phyloP scores from a whole-genome alignment of 2,888 invertebrate genomes.

The Cantharis flavilabris region DNA sequence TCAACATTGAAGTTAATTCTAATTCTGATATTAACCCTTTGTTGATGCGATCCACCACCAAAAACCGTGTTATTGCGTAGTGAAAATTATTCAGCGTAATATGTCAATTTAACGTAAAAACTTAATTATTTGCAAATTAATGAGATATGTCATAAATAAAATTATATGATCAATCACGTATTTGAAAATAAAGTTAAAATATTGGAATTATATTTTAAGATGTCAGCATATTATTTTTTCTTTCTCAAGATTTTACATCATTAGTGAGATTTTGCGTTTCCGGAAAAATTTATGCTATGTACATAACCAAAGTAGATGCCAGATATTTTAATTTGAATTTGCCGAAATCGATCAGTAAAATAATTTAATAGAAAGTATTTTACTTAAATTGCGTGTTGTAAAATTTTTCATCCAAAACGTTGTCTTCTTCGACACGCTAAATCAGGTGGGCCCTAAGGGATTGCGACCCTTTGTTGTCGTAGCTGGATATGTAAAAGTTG shows the following conservation, averaged over 20 bases:
- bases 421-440: neutral
- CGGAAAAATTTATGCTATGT: neutral
- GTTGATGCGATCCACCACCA: neutral
- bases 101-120: neutral
- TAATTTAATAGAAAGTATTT: neutral
- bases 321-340: neutral
- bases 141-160: neutral
- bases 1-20: constrained; percentile 2
- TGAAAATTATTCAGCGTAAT: neutral
- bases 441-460: neutral
- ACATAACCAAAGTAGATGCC: neutral
- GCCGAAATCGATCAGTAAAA: neutral
- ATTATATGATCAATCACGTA: neutral
- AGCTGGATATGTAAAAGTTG: neutral
- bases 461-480: neutral
- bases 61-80: neutral
- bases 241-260: neutral
- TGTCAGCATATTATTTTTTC: neutral
- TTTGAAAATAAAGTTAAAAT: neutral
- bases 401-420: neutral
- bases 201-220: neutral
- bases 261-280: neutral
- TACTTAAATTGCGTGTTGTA: neutral
- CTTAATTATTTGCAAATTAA: neutral
- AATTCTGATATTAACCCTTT: constrained; percentile 4